phyloP scores from a whole-genome alignment of 2,113 vertebrate species.

The Ploceus nigricollis region DNA sequence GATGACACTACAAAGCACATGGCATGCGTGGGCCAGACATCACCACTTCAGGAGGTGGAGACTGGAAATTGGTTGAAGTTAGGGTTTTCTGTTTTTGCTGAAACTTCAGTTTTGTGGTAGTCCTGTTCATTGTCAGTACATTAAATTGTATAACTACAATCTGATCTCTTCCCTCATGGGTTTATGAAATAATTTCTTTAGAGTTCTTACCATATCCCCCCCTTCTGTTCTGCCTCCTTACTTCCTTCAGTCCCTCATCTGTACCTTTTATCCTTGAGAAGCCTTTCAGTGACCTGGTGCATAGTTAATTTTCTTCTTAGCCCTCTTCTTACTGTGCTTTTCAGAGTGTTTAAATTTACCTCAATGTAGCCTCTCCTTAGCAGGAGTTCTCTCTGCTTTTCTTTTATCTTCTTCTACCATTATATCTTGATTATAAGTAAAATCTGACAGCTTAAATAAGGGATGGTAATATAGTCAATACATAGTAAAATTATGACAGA shows the following conservation, averaged over 20 bases:
- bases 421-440: not conserved
- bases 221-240: not conserved
- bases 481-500: not conserved
- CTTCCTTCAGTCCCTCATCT: not conserved
- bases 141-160: not conserved
- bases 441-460: not conserved
- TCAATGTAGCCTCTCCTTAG: not conserved
- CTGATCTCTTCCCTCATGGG: not conserved
- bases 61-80: not conserved
- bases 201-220: not conserved
- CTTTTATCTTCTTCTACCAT: not conserved
- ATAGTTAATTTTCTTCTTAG: not conserved
- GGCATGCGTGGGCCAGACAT: not conserved
- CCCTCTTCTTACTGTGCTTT: not conserved
- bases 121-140: not conserved
- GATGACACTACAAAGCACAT: rapidly evolving
- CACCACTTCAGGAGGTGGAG: not conserved
- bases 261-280: not conserved
- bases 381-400: not conserved
- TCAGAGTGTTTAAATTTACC: not conserved
- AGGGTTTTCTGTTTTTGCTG: not conserved
- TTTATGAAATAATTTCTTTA: not conserved
- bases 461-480: not conserved
- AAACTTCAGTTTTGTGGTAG: not conserved
- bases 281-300: not conserved